Conservation (phyloP, 2,888 invertebrate species). For the Sthenelais limicola region DNA sequence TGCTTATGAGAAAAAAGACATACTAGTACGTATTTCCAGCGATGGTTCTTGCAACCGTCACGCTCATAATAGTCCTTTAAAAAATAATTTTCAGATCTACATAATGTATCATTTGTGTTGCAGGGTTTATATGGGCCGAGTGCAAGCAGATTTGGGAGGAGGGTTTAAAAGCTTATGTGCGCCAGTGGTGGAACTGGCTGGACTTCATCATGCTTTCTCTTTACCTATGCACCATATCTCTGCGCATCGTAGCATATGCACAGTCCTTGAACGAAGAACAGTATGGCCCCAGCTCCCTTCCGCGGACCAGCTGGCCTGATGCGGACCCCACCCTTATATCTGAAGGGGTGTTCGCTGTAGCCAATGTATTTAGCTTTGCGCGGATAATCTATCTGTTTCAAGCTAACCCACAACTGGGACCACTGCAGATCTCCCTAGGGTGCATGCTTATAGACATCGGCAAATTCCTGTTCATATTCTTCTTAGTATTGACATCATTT, state of each 20-base stretch:
- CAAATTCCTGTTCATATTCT: slow-evolving; percentile 75
- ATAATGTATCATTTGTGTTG: slow-evolving; percentile 44
- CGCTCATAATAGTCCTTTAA: no score
- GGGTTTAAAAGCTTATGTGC: slow-evolving; percentile 74
- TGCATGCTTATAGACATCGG: slow-evolving; percentile 77
- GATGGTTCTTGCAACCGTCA: no score
- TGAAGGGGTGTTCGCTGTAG: slow-evolving; percentile 76
- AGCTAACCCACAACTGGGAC: slow-evolving; percentile 76
- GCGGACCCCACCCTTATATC: slow-evolving; percentile 76
- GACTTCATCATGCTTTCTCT: slow-evolving; percentile 77
- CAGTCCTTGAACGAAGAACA: slow-evolving; percentile 64
- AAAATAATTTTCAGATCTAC: no score
- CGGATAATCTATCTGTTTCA: slow-evolving; percentile 76
- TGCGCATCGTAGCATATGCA: slow-evolving; percentile 72
- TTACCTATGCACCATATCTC: slow-evolving; percentile 75
- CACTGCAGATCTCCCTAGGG: slow-evolving; percentile 75
- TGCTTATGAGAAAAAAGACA: no score
- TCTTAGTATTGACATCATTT: slow-evolving; percentile 74
- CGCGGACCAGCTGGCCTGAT: slow-evolving; percentile 73
- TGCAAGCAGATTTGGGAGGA: slow-evolving; percentile 77
- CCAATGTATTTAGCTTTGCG: slow-evolving; percentile 76
- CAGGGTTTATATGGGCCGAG: slow-evolving; percentile 76
- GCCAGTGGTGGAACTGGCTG: slow-evolving; percentile 77
- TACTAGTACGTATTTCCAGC: no score
- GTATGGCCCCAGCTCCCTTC: slow-evolving; percentile 70